Evolutionary conservation across 1,140 invertebrate genomes (phyloP).

Genomic region (Anastatus disparis): DNA sequence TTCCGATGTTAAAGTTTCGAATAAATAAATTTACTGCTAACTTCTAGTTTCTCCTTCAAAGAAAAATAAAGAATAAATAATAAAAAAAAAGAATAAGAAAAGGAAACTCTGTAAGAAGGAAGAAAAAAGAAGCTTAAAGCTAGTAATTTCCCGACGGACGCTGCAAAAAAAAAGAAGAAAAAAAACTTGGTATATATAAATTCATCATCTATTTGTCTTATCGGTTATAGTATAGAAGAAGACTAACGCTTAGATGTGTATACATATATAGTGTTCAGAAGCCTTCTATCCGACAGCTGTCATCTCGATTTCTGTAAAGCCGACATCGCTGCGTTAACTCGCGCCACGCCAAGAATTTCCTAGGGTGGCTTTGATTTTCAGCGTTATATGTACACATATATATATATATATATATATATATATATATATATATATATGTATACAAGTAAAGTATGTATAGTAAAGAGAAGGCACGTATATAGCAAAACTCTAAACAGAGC

Average conservation of each 20-base stretch:
- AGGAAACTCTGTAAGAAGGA: neutral
- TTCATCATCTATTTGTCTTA: constrained; percentile 40
- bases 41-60: too few species aligned
- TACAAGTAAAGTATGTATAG: neutral
- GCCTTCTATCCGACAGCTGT: constrained; percentile 40
- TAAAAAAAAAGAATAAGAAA: too few species aligned
- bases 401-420: neutral
- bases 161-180: too few species aligned
- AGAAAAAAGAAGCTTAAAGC: neutral
- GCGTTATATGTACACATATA: too few species aligned
- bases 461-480: neutral
- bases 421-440: neutral
- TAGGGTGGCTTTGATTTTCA: too few species aligned
- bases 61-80: too few species aligned
- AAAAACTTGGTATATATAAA: constrained; percentile 28
- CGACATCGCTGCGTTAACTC: neutral
- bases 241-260: too few species aligned
- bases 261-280: too few species aligned
- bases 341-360: neutral
- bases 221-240: too few species aligned
- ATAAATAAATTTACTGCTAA: constrained; percentile 36
- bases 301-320: constrained; percentile 38
- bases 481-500: constrained; percentile 23
- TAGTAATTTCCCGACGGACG: constrained; percentile 33
- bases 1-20: constrained; percentile 11